Percentiles rank a stretch among this genome's conserved stretches.
Conservation (phyloP, 2,797 vertebrate species). For the Pseudopleuronectes americanus region DNA sequence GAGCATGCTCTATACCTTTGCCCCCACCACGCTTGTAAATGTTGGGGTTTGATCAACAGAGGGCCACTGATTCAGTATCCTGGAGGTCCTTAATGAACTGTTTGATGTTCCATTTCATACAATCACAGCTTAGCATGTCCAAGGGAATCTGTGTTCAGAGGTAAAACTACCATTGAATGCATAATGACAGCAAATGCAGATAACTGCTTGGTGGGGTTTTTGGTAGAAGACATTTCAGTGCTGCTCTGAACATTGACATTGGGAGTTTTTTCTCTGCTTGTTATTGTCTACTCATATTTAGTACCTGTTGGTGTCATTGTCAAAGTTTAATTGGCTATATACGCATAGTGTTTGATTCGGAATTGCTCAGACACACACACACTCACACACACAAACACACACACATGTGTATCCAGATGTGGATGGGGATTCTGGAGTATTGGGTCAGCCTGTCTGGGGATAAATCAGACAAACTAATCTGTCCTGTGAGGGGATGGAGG, state of each 20-base stretch:
- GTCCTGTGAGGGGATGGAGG: slow-evolving; percentile 77
- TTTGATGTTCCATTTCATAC: slow-evolving; percentile 72
- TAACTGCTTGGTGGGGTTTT: slow-evolving; percentile 43
- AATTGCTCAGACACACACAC: slow-evolving; percentile 25
- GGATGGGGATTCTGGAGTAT: slow-evolving; percentile 61
- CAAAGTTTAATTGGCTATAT: neutral
- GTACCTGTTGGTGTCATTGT: neutral
- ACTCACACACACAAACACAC: slow-evolving; percentile 8
- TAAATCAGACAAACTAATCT: slow-evolving; percentile 82
- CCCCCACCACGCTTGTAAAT: slow-evolving; percentile 53
- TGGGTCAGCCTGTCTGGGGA: slow-evolving; percentile 77
- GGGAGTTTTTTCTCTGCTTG: neutral
- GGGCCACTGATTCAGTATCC: slow-evolving; percentile 65
- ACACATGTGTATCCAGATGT: slow-evolving; percentile 64
- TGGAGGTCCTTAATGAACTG: slow-evolving; percentile 71
- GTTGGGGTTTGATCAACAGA: slow-evolving; percentile 66
- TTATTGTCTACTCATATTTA: neutral
- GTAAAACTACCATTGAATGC: slow-evolving; percentile 27
- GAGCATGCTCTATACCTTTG: slow-evolving; percentile 58
- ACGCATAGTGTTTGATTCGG: slow-evolving; percentile 16
- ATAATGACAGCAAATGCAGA: slow-evolving; percentile 49
- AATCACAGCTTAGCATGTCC: slow-evolving; percentile 68
- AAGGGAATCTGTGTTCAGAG: slow-evolving; percentile 42
- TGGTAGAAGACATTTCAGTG: slow-evolving; percentile 11
- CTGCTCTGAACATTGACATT: neutral